These are phyloP conservation scores for Sicus ferrugineus DNA, from an alignment of 2,888 invertebrate genomes.

Conservation along the genomic window DNA sequence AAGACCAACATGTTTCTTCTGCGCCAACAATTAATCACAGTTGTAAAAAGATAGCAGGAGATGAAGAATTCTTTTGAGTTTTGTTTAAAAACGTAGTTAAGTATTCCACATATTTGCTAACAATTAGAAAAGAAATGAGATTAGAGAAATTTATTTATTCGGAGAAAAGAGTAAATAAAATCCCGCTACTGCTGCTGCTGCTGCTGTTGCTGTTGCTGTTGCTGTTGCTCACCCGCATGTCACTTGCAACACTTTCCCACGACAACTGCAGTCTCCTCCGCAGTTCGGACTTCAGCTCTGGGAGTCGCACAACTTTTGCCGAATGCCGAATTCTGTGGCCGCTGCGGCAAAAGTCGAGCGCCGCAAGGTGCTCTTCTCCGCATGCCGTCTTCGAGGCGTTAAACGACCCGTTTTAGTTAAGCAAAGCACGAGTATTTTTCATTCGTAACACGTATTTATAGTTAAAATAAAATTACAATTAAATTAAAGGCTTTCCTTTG, in stretches of 20 bases:
- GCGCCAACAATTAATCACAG: not conserved
- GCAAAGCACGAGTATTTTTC: not conserved
- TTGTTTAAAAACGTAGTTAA: not conserved
- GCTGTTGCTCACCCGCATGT: conserved; percentile 57
- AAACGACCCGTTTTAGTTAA: not conserved
- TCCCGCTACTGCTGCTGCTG: not conserved
- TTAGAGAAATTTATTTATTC: conserved; percentile 19
- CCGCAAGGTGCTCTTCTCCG: conserved; percentile 39
- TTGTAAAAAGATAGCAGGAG: no score
- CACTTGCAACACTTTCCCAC: conserved; percentile 58
- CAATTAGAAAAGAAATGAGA: conserved; percentile 38
- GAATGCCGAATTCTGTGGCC: conserved; percentile 9
- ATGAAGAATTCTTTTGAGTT: not conserved
- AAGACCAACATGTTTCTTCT: not conserved
- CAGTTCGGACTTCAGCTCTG: conserved; percentile 1
- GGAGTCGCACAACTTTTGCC: no score
- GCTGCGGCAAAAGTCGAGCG: conserved; percentile 1
- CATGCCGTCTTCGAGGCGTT: not conserved
- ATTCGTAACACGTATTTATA: conserved; percentile 27
- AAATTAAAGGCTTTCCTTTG: conserved; percentile 45
- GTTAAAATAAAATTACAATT: conserved; percentile 34
- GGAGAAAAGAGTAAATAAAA: conserved; percentile 29
- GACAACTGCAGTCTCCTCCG: conserved; percentile 40
- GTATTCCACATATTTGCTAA: conserved; percentile 25
- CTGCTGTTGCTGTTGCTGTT: not conserved